These are phyloP conservation scores for Mellivora capensis DNA, from an alignment of 2,113 vertebrate genomes.

Conservation along the genomic window DNA sequence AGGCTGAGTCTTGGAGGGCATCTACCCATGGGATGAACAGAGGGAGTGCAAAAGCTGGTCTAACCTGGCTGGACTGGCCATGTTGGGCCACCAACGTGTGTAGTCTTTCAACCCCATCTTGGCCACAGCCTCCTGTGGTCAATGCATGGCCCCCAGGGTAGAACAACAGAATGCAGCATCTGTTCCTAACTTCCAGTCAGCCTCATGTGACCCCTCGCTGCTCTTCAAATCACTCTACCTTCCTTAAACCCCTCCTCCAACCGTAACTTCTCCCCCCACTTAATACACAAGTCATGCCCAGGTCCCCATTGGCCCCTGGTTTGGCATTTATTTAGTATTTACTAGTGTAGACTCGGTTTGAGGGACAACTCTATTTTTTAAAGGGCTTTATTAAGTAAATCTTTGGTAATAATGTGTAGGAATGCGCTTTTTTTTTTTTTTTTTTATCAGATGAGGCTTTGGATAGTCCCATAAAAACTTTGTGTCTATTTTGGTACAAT, in stretches of 20 bases:
- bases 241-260: no score
- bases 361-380: neutral
- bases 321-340: neutral
- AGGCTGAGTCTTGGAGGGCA: neutral
- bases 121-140: neutral
- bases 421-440: neutral
- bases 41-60: neutral
- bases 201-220: no score
- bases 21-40: no score
- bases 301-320: neutral
- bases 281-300: neutral
- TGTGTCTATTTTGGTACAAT: neutral
- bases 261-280: no score
- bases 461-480: neutral
- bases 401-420: neutral
- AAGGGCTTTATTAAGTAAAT: neutral
- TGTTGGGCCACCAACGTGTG: no score
- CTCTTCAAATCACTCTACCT: neutral
- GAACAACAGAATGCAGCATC: neutral
- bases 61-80: fast-evolving
- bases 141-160: fast-evolving
- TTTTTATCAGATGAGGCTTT: neutral
- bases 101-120: neutral
- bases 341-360: neutral
- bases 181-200: neutral